These are phyloP conservation scores for Hirtodrosophila histrioides DNA, from an alignment of 2,888 invertebrate genomes.

Conservation along the genomic window DNA sequence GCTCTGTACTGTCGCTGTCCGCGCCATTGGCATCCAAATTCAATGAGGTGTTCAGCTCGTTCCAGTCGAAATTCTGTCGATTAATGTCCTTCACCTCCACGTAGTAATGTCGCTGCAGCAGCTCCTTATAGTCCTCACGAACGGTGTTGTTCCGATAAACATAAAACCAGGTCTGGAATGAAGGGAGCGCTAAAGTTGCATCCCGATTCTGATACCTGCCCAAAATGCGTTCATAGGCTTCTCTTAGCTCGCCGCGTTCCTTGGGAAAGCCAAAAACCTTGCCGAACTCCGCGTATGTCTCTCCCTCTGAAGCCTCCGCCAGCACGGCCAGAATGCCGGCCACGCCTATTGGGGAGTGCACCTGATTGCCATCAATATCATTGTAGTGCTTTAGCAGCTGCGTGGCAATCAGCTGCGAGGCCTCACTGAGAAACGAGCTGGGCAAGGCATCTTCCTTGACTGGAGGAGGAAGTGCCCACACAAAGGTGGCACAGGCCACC, in stretches of 20 bases:
- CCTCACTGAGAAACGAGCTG: slow-evolving; percentile 73
- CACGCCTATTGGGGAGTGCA: slow-evolving; percentile 88
- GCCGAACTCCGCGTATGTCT: slow-evolving; percentile 86
- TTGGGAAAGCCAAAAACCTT: slow-evolving; percentile 86
- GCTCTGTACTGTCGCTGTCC: slow-evolving; percentile 43
- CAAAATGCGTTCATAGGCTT: slow-evolving; percentile 73
- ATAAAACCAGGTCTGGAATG: slow-evolving; percentile 88
- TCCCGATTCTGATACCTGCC: slow-evolving; percentile 72
- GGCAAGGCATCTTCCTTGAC: slow-evolving; percentile 29
- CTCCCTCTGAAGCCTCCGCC: slow-evolving; percentile 87
- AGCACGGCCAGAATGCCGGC: slow-evolving; percentile 87
- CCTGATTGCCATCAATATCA: slow-evolving; percentile 85
- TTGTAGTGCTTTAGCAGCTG: slow-evolving; percentile 82
- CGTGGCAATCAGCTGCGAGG: slow-evolving; percentile 82
- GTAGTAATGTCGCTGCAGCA: slow-evolving; percentile 86
- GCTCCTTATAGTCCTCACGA: slow-evolving; percentile 86
- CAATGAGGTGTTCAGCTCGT: slow-evolving; percentile 70
- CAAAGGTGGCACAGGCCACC: slow-evolving; percentile 34
- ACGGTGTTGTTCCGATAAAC: slow-evolving; percentile 88
- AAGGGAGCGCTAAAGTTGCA: slow-evolving; percentile 83
- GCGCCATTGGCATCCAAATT: slow-evolving; percentile 46
- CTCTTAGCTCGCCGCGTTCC: slow-evolving; percentile 81
- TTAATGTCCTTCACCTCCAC: slow-evolving; percentile 86
- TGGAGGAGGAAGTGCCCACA: slow-evolving; percentile 36
- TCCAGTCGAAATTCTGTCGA: slow-evolving; percentile 78